Evolutionary conservation across 2,888 invertebrate species (phyloP).

Genomic region (Campoletis raptor): DNA sequence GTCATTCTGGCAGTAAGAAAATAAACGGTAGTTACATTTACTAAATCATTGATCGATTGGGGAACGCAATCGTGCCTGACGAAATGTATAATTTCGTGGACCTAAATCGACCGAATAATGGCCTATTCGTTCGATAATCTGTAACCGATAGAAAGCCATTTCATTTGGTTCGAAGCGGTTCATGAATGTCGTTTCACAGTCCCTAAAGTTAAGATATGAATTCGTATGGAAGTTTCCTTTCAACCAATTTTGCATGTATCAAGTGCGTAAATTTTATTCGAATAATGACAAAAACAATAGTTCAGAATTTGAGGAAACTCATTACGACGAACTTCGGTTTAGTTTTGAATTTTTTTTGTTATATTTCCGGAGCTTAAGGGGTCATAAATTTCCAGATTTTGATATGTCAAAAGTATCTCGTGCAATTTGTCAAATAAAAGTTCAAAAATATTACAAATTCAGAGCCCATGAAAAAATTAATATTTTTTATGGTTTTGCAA

Average conservation of each 20-base stretch:
- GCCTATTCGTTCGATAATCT: constrained; percentile 25
- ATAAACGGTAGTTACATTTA: background rate
- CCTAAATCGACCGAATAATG: constrained; percentile 18
- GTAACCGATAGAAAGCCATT: constrained; percentile 25
- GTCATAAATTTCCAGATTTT: background rate
- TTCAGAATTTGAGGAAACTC: background rate
- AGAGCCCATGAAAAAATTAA: background rate
- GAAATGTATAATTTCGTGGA: background rate
- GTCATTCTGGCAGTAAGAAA: background rate
- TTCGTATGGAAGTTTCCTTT: background rate
- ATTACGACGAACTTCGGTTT: background rate
- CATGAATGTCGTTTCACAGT: background rate
- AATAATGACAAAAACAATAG: background rate
- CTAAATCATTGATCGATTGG: background rate
- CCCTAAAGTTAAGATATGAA: background rate
- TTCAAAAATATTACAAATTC: background rate
- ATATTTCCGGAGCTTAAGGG: too few species aligned
- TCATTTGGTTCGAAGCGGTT: constrained; percentile 11
- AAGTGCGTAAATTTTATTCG: background rate
- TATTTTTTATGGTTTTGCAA: background rate
- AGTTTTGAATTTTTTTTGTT: background rate
- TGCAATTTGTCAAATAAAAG: background rate
- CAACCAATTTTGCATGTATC: background rate
- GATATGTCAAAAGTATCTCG: background rate
- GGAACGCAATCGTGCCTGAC: background rate